Percentiles rank a stretch among this genome's conserved stretches.
phyloP scores from a whole-genome alignment of 2,113 vertebrate species.

The Mesitornis unicolor region DNA sequence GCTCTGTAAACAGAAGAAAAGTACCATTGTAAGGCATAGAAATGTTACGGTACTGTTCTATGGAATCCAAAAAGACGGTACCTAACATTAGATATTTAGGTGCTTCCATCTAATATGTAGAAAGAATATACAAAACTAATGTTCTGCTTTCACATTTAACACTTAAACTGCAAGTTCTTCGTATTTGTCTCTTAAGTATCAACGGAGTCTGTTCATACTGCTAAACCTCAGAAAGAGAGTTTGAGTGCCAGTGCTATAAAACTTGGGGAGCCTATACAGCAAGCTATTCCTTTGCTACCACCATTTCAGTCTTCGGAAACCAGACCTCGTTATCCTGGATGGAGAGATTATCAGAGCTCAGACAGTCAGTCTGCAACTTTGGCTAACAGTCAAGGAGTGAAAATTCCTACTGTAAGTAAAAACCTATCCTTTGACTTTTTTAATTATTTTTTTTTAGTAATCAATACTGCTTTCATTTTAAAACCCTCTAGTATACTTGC shows the following conservation, averaged over 20 bases:
- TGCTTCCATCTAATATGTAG: background rate
- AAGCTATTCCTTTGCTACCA: constrained; percentile 83
- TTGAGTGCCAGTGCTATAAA: constrained; percentile 53
- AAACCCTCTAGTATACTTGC: background rate
- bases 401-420: constrained; percentile 57
- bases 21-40: background rate
- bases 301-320: constrained; percentile 79
- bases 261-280: constrained; percentile 69
- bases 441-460: background rate
- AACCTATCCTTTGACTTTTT: background rate
- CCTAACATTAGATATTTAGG: background rate
- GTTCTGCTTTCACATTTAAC: background rate
- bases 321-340: background rate
- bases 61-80: background rate
- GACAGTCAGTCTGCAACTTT: background rate
- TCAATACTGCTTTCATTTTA: background rate
- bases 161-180: background rate
- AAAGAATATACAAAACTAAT: background rate
- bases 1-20: background rate
- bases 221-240: background rate
- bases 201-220: background rate
- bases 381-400: background rate
- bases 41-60: background rate
- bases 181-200: background rate
- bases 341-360: constrained; percentile 24